Conservation (phyloP, 1,140 invertebrate species). For the Apocrypta bakeri region DNA sequence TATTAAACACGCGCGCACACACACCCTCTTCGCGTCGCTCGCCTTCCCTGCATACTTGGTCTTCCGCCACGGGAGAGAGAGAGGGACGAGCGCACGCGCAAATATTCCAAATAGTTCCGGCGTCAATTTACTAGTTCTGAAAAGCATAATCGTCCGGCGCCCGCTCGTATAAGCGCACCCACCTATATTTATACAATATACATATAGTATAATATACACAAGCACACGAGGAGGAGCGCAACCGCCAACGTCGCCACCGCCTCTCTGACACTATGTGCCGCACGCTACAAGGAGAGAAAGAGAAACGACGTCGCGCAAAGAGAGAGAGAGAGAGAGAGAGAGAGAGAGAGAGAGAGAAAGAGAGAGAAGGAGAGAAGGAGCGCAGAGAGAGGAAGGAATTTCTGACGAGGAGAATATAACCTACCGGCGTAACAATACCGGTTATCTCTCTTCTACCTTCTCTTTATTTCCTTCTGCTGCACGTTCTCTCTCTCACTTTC, state of each 20-base stretch:
- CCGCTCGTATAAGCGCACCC: neutral
- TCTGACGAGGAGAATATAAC: conserved; percentile 59
- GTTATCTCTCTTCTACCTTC: conserved; percentile 55
- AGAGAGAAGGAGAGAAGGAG: conserved; percentile 3
- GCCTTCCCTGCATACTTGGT: neutral
- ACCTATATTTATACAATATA: neutral
- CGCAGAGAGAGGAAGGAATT: conserved; percentile 53
- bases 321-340: neutral
- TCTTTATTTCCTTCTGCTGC: neutral
- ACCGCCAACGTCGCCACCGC: no score
- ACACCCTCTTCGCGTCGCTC: neutral
- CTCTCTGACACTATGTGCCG: conserved; percentile 16
- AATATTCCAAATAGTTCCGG: conserved; percentile 44
- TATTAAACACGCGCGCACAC: neutral
- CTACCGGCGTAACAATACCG: conserved; percentile 60
- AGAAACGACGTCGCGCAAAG: neutral
- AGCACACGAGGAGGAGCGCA: conserved; percentile 1
- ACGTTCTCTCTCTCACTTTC: conserved; percentile 25
- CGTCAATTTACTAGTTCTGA: conserved; percentile 38
- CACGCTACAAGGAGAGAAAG: neutral
- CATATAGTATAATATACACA: no score
- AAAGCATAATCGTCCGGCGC: conserved; percentile 41
- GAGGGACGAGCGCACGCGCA: neutral
- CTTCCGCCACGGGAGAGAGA: no score
- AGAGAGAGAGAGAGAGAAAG: conserved; percentile 5